Evolutionary conservation across 2,113 vertebrate species (phyloP), one percentile per base, ranked within the genome.

Genomic region (Stomatorhinus ivindoensis): DNA sequence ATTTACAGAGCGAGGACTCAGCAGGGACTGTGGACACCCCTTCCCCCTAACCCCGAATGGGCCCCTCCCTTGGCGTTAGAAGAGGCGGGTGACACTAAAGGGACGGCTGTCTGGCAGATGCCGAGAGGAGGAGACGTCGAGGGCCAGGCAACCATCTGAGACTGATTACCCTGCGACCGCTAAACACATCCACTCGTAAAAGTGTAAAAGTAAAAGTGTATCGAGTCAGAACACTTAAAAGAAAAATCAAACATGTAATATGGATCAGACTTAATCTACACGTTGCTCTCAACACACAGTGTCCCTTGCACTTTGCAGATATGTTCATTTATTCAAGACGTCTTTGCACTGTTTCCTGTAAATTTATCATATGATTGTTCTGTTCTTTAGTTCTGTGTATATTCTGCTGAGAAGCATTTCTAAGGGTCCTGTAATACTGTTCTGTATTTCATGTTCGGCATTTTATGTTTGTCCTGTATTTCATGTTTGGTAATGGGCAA

Each of bases 1-100:
- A 92, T 92, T 93, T 91, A 92, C 89, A 10, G 58, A 51, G 11
- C 58, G 21, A 6, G 46, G 61, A 65, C 1, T 89, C 61, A 21
- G 61, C 61, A 5, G 39, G 44, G 55, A 19, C 21, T 42, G 46
- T n/a, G 84, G n/a, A 44, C 27, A 24, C 84, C 82, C 47, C 19
- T 17, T 44, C 11, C 88, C 50, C 7, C 35, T 48, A 76, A 80
- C 51, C 19, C 48, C 21, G 35, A 89, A 50, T 9, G 46, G 15
- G 31, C 46, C 65, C 61, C 31, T 39, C 47, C 87, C 87, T 55
- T 31, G 31, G 42, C 47, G 3, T 42, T 89, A 82, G 51, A 58
- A 7, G 17, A 48, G 27, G 11, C 4, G 55, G 83, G 82, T 86
- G 27, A 44, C 55, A 69, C n/a, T 69, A 69, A 73, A 42, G 55